Evolutionary conservation across 1,140 invertebrate genomes (phyloP).

Genomic region (Drosophila aff.): DNA sequence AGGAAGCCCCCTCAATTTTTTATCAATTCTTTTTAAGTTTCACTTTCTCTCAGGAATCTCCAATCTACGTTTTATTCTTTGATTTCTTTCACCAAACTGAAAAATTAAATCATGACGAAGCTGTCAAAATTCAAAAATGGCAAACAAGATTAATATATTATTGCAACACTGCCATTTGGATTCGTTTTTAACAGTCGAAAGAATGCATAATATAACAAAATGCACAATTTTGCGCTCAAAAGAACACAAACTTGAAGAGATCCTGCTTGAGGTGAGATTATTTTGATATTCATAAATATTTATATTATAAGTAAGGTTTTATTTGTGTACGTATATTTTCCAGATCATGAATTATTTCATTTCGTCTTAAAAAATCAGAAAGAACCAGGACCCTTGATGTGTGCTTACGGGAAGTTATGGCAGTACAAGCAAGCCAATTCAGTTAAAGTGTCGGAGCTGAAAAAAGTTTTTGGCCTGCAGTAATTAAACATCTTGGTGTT

Average conservation of each 20-base stretch:
- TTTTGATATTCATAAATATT: not conserved
- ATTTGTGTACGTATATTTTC: not conserved
- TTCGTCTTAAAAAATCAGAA: too few species aligned
- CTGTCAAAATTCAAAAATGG: not conserved
- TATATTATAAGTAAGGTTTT: not conserved
- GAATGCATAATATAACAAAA: not conserved
- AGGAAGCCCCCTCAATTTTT: not conserved
- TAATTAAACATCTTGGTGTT: not conserved
- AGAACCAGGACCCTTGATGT: not conserved
- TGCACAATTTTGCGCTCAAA: not conserved
- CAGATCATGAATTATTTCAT: not conserved
- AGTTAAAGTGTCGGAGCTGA: conserved; percentile 1
- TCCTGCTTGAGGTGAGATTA: not conserved
- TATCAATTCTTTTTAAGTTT: not conserved
- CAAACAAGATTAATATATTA: not conserved
- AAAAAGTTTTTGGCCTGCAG: not conserved
- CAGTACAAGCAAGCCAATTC: not conserved
- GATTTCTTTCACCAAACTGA: not conserved
- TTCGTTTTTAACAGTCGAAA: not conserved
- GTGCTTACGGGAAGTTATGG: not conserved
- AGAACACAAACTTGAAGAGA: not conserved
- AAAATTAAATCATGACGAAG: not conserved
- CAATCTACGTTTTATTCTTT: not conserved
- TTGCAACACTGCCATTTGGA: not conserved
- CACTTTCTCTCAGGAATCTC: not conserved